These are phyloP conservation scores for Abscondita cerata DNA, from an alignment of 2,888 invertebrate genomes.

Conservation along the genomic window DNA sequence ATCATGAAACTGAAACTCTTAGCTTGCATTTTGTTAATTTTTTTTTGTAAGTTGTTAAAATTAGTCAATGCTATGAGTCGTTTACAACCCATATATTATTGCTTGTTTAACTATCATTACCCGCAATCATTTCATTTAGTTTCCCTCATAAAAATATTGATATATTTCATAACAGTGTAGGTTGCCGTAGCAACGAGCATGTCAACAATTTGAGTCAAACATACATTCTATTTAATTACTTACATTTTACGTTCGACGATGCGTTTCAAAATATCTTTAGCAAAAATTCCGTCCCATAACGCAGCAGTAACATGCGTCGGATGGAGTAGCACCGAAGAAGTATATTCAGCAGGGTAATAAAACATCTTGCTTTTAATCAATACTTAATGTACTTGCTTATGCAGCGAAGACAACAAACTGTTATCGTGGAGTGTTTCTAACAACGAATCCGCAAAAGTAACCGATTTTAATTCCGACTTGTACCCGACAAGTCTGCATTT, in stretches of 20 bases:
- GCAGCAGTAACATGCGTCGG: conserved; percentile 89
- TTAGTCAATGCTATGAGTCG: no score
- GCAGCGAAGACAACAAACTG: conserved; percentile 91
- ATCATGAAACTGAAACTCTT: no score
- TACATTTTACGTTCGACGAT: conserved; percentile 59
- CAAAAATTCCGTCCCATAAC: conserved; percentile 76
- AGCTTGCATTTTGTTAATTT: no score
- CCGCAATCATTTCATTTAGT: no score
- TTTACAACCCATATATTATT: no score
- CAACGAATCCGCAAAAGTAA: conserved; percentile 77
- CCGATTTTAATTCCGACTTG: conserved; percentile 82
- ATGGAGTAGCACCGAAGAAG: conserved; percentile 94
- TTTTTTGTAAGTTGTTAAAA: no score
- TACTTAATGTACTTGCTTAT: conserved; percentile 31
- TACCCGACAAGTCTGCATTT: conserved; percentile 92
- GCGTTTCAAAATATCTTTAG: conserved; percentile 82
- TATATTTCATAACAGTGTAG: no score
- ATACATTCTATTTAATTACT: conserved; percentile 33
- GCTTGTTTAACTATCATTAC: no score
- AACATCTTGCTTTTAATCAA: neutral
- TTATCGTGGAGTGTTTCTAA: conserved; percentile 87
- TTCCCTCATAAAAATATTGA: no score
- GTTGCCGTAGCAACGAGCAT: no score
- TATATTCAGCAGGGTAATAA: conserved; percentile 84
- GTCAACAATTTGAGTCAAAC: no score